Evolutionary conservation across 1,140 invertebrate species (phyloP), one percentile per base, ranked within the genome.

Genomic region (Odontomachus brunneus): DNA sequence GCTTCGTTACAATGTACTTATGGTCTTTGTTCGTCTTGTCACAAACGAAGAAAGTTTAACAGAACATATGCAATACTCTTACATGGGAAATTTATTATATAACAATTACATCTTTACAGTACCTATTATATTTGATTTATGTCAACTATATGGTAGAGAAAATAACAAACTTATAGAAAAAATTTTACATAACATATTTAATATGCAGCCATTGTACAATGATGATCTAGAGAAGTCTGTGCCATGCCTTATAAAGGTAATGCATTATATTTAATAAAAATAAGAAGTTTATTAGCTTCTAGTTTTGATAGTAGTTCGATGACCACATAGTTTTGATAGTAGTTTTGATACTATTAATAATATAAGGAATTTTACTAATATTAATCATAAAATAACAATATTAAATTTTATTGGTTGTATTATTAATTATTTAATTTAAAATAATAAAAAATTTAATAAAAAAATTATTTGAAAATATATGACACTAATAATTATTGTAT

Each of bases 101-200:
- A 95, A 97, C 38, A 97, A 97, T 86, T 97, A 96, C 92, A 94
- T 98, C 82, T 96, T 98, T 90, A 97, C 97, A 22, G 94, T 98
- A 82, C 97, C 97, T 17, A 96, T 97, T 85, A 93, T 98, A 82
- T 96, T 97, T 90, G 97, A 98, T 90, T 89, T 98, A 1, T 96
- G 97, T 91, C 95, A 96, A 66, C 92, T 97, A 4, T 97, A 97
- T 91, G 97, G 97, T 3, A 94, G 95, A 80, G 95, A 95, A 59
- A 97, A 98, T 90, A 84, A 90, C 4, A 91, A 94, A 49, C 91
- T 97, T 62, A 92, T 97, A 11, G 87, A 93, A 0, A 95, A 95
- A 89, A 95, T 98, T 75, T 89, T 98, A 49, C 93, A 94, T 0
- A 95, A 95, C 63, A 94, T 98, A 19, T 96, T 97, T 86, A 93